Percentiles rank a stretch among this genome's conserved stretches.
Conservation (phyloP, 2,797 vertebrate genomes). For the Trichosurus vulpecula region DNA sequence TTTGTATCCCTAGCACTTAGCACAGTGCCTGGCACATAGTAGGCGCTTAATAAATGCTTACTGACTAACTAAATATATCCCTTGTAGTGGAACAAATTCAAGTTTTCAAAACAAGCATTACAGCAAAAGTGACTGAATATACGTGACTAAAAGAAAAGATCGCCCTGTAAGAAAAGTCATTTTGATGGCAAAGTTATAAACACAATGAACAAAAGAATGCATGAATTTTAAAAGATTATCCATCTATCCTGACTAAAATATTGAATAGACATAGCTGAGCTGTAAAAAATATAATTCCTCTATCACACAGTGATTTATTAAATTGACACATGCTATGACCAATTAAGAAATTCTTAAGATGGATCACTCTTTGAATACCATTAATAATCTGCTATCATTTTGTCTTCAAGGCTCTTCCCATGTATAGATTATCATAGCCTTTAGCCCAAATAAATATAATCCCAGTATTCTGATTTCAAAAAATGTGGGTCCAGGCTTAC, state of each 20-base stretch:
- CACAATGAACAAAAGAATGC: slow-evolving; percentile 57
- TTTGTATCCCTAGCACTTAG: no score
- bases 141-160: slow-evolving; percentile 62
- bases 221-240: slow-evolving; percentile 65
- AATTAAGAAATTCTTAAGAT: slow-evolving; percentile 63
- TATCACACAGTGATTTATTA: slow-evolving; percentile 59
- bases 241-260: slow-evolving; percentile 71
- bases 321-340: slow-evolving; percentile 67
- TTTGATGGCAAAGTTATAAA: slow-evolving; percentile 65
- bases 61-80: no score
- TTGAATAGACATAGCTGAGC: slow-evolving; percentile 59
- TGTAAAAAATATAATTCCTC: slow-evolving; percentile 60
- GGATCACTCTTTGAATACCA: slow-evolving; percentile 61
- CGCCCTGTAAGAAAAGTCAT: slow-evolving; percentile 54
- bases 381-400: slow-evolving; percentile 70
- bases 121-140: background rate
- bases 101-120: background rate
- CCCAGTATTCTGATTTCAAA: slow-evolving; percentile 39
- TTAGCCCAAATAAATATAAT: slow-evolving; percentile 72
- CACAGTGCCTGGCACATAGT: no score
- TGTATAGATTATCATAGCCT: slow-evolving; percentile 55
- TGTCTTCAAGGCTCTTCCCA: slow-evolving; percentile 67
- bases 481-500: background rate
- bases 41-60: no score
- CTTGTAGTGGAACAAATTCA: no score